Evolutionary conservation across 2,888 invertebrate species (phyloP).

Genomic region (Tachystola acroxantha): DNA sequence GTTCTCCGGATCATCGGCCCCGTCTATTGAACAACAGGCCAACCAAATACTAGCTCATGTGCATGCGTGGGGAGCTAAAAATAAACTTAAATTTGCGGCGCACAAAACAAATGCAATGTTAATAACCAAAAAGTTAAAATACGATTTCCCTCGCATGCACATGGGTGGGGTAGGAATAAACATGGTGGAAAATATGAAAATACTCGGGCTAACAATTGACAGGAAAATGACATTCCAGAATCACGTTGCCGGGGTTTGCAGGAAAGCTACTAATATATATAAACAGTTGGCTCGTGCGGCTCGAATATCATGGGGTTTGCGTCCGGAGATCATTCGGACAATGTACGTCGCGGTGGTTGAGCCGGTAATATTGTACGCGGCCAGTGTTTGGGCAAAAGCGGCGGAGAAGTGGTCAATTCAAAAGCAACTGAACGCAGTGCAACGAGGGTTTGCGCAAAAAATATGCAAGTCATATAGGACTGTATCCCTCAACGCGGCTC

Average conservation of each 20-base stretch:
- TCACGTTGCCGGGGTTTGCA: conserved; percentile 6
- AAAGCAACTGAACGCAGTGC: too few relatives aligned
- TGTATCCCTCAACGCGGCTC: too few relatives aligned
- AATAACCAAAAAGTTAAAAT: conserved; percentile 10
- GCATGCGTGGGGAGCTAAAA: conserved; percentile 1
- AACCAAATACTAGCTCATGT: conserved; percentile 15
- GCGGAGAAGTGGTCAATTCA: too few relatives aligned
- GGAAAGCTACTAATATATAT: not conserved
- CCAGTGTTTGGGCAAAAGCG: too few relatives aligned
- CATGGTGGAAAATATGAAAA: not conserved
- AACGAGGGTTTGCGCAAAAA: too few relatives aligned
- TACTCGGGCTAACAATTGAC: not conserved
- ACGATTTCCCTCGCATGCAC: not conserved
- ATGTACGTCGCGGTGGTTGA: too few relatives aligned
- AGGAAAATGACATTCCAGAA: conserved; percentile 4
- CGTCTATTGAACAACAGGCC: conserved; percentile 5
- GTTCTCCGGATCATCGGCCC: conserved; percentile 9
- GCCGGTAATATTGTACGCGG: too few relatives aligned
- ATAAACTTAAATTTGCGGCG: too few relatives aligned
- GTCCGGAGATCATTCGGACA: too few relatives aligned
- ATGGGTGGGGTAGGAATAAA: not conserved
- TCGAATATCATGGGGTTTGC: too few relatives aligned
- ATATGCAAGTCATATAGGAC: too few relatives aligned
- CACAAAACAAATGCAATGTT: conserved; percentile 13
- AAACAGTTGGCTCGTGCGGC: not conserved